Percentiles rank a stretch among this genome's conserved stretches.
phyloP scores from a whole-genome alignment of 1,140 invertebrate species.

The Saccostrea glomerata region DNA sequence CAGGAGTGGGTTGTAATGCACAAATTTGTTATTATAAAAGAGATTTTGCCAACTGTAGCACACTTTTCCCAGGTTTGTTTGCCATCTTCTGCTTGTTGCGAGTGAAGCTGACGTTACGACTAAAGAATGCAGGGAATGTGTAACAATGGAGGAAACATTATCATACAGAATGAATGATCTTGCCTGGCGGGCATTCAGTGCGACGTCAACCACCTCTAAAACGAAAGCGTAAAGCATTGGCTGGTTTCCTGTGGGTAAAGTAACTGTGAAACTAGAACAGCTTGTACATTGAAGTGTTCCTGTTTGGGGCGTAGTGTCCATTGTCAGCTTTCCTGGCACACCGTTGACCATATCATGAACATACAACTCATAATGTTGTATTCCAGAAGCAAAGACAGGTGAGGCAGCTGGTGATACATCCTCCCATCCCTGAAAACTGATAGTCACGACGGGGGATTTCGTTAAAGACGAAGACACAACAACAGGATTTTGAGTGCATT shows the following conservation, averaged over 20 bases:
- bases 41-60: constrained; percentile 51
- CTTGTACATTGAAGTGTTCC: not conserved
- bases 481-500: constrained; percentile 22
- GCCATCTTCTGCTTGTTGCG: constrained; percentile 48
- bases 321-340: not conserved
- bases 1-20: constrained; percentile 39
- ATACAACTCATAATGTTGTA: constrained; percentile 45
- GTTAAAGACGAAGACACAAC: constrained; percentile 7
- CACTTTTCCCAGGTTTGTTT: constrained; percentile 48
- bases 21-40: constrained; percentile 54
- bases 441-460: not conserved
- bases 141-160: constrained; percentile 50
- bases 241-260: constrained; percentile 4
- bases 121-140: not conserved
- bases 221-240: constrained; percentile 52
- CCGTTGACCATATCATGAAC: constrained; percentile 51
- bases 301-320: not conserved
- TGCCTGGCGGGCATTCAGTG: constrained; percentile 53
- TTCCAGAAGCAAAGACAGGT: constrained; percentile 39
- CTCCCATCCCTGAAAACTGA: constrained; percentile 39
- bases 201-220: constrained; percentile 55
- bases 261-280: not conserved
- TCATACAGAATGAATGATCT: constrained; percentile 58
- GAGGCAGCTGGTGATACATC: constrained; percentile 1
- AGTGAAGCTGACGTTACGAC: constrained; percentile 40